Evolutionary conservation across 2,113 vertebrate species (phyloP), one percentile per base, ranked within the genome.

Genomic region (Zeus faber): DNA sequence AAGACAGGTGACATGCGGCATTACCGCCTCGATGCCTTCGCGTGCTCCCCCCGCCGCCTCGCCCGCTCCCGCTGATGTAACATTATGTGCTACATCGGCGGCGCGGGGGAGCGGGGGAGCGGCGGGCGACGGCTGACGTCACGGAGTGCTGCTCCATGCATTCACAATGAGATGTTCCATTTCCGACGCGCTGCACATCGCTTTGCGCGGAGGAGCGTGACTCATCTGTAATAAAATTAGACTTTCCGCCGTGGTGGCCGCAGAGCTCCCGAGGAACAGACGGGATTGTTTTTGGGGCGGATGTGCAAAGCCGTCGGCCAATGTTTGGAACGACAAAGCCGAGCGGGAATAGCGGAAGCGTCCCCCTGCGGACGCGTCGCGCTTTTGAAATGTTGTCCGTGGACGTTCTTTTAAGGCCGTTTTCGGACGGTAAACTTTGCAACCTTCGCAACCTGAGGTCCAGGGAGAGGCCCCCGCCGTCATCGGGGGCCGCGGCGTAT

Each of bases 171-270:
- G 41, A 2, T 41, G 66, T 59, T 75, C 66, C 63, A 71, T 49
- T 44, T 44, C 3, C 41, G 3, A 10, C 18, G 4, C 20, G 6
- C 18, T 79, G 76, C 65, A 71, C 72, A 26, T 37, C 47, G 64
- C 54, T 27, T 58, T 63, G 73, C 66, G 74, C 70, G 68, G 22
- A 62, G 72, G 68, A 61, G 66, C 55, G 60, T 62, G 66, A 63
- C 62, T 80, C 73, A 76, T 77, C 45, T 22, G 72, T 49, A 50
- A 67, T 53, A 58, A 66, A 73, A 69, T 67, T 59, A 69, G 69
- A 76, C 72, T 64, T 58, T 47, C 48, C 50, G 52, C 55, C 53
- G 61, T 29, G 43, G 23, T 22, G n/a, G 22, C 22, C 23, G 23
- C 45, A 48, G 26, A 48, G 9, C 45, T 44, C 4, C 44, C 16